Evolutionary conservation across 2,113 vertebrate genomes (phyloP).

Genomic region (Cygnus atratus): DNA sequence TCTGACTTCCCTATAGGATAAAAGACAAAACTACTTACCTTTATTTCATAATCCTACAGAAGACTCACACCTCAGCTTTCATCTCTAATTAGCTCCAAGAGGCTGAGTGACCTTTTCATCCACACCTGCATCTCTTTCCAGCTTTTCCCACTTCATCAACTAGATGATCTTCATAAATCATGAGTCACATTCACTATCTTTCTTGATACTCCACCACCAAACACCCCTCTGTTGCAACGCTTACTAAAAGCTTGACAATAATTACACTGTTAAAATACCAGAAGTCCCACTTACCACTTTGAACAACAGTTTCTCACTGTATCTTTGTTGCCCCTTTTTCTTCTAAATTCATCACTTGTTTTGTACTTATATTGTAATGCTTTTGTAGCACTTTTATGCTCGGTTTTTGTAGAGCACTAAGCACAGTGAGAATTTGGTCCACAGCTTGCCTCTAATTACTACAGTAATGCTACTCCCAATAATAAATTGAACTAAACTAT

Average conservation of each 20-base stretch:
- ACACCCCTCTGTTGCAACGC: not conserved
- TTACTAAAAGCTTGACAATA: not conserved
- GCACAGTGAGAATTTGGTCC: not conserved
- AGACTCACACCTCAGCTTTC: not conserved
- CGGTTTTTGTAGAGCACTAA: not conserved
- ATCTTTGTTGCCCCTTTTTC: not conserved
- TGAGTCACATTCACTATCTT: not conserved
- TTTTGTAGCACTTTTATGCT: not conserved
- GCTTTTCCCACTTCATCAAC: not conserved
- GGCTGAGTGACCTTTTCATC: not conserved
- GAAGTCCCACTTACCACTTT: not conserved
- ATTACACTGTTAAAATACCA: not conserved
- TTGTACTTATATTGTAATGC: not conserved
- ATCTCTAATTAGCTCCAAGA: not conserved
- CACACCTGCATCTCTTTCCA: not conserved
- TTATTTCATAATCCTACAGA: not conserved
- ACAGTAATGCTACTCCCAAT: not conserved
- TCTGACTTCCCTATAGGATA: not conserved
- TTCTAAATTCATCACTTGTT: not conserved
- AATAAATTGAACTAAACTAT: not conserved
- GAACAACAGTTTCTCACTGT: not conserved
- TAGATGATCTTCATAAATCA: not conserved
- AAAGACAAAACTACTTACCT: not conserved
- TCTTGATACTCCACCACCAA: not conserved
- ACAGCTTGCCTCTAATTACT: not conserved